Evolutionary conservation across 2,888 invertebrate genomes (phyloP).

Genomic region (Pammene fasciana): DNA sequence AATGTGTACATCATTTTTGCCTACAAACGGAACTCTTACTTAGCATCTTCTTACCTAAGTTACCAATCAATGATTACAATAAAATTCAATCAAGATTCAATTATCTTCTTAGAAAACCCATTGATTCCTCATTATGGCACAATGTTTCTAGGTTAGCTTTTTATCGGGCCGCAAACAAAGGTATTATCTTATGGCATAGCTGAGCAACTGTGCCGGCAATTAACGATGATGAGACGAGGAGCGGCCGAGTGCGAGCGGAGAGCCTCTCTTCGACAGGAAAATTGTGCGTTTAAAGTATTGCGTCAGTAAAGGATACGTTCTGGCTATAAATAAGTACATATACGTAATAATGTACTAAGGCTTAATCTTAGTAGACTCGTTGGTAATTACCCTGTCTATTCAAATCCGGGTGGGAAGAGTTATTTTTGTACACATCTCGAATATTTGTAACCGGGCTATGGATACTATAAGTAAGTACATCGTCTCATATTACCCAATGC

Average conservation of each 20-base stretch:
- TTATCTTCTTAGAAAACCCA: slow-evolving; percentile 47
- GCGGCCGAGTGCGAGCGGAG: slow-evolving; percentile 15
- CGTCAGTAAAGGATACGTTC: neutral
- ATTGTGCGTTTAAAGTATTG: too few relatives aligned
- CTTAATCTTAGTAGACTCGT: too few relatives aligned
- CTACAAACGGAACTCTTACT: neutral
- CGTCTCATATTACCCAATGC: too few relatives aligned
- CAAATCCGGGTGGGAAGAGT: too few relatives aligned
- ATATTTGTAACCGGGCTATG: too few relatives aligned
- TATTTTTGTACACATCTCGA: too few relatives aligned
- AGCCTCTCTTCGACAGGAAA: too few relatives aligned
- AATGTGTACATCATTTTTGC: neutral
- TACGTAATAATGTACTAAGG: too few relatives aligned
- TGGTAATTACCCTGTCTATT: too few relatives aligned
- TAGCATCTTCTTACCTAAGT: neutral
- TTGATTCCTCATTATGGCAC: slow-evolving; percentile 60
- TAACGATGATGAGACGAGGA: slow-evolving; percentile 72
- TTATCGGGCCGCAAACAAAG: slow-evolving; percentile 63
- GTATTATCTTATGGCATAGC: slow-evolving; percentile 59
- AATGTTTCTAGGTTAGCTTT: slow-evolving; percentile 63
- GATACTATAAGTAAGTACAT: too few relatives aligned
- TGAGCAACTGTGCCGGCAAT: slow-evolving; percentile 76
- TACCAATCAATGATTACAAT: slow-evolving; percentile 5
- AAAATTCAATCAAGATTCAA: slow-evolving; percentile 26
- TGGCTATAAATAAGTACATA: too few relatives aligned